Evolutionary conservation across 2,797 vertebrate genomes (phyloP).

Genomic region (Spea hammondii): DNA sequence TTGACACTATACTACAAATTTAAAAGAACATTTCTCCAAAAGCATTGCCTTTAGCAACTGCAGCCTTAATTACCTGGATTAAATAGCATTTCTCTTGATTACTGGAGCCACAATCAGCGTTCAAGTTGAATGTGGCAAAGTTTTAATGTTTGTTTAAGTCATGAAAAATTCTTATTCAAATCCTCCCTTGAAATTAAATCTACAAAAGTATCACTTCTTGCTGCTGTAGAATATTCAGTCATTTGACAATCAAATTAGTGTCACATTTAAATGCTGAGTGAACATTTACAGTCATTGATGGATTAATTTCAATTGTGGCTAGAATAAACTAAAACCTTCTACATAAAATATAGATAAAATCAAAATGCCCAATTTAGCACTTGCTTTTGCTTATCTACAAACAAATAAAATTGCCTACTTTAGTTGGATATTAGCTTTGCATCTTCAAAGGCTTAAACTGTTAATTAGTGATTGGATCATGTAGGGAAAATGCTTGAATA

Average conservation of each 20-base stretch:
- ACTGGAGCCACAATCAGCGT: neutral
- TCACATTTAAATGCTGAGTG: slow-evolving; percentile 58
- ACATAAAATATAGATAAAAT: slow-evolving; percentile 46
- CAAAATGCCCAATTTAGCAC: slow-evolving; percentile 20
- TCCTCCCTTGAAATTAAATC: slow-evolving; percentile 57
- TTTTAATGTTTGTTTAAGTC: slow-evolving; percentile 48
- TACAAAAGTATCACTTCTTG: slow-evolving; percentile 59
- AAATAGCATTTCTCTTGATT: slow-evolving; percentile 10
- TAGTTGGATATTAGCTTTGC: neutral
- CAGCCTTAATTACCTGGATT: slow-evolving; percentile 1
- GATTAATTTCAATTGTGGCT: slow-evolving; percentile 47
- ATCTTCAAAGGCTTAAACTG: slow-evolving; percentile 13
- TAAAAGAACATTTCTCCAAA: neutral
- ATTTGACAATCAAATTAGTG: slow-evolving; percentile 61
- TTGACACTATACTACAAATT: too few species aligned
- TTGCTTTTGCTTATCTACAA: slow-evolving; percentile 30
- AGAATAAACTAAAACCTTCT: slow-evolving; percentile 47
- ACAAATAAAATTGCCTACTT: slow-evolving; percentile 26
- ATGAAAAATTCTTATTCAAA: slow-evolving; percentile 55
- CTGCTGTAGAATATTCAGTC: slow-evolving; percentile 60
- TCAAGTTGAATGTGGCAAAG: slow-evolving; percentile 22
- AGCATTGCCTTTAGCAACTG: neutral
- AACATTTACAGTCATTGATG: slow-evolving; percentile 59
- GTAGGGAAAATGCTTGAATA: neutral
- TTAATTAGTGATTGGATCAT: slow-evolving; percentile 8